phyloP scores from a whole-genome alignment of 2,113 vertebrate genomes.

The Salvelinus fontinalis region DNA sequence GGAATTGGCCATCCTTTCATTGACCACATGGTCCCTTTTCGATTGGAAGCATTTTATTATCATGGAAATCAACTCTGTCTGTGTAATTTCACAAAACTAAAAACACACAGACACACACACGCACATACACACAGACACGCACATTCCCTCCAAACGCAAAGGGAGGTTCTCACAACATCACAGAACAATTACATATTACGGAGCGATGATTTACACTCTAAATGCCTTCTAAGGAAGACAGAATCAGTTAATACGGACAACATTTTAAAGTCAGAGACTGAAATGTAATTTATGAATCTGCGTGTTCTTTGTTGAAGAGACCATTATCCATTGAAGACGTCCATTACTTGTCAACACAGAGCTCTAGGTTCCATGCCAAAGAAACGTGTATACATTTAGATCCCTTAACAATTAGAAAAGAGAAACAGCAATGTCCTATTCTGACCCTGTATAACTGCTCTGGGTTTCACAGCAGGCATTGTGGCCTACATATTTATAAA shows the following conservation, averaged over 20 bases:
- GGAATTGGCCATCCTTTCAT: slow-evolving; percentile 85
- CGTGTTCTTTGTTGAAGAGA: not conserved
- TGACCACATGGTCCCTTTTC: slow-evolving; percentile 85
- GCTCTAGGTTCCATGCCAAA: not conserved
- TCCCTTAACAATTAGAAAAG: not conserved
- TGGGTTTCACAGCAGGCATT: not conserved
- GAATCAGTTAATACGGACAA: not conserved
- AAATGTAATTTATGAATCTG: not conserved
- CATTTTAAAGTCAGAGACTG: not conserved
- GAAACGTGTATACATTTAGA: not conserved
- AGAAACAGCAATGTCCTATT: too few species aligned
- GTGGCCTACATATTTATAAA: not conserved
- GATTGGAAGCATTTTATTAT: slow-evolving; percentile 83
- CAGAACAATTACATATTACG: slow-evolving; percentile 32
- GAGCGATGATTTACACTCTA: not conserved
- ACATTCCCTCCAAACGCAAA: slow-evolving; percentile 50
- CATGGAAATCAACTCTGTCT: slow-evolving; percentile 82
- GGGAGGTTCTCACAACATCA: slow-evolving; percentile 26
- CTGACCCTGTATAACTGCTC: not conserved
- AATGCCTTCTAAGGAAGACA: not conserved
- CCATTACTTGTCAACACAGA: not conserved
- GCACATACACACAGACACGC: slow-evolving; percentile 26
- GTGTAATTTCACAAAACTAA: slow-evolving; percentile 59
- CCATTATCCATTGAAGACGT: not conserved
- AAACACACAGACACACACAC: too few species aligned